A percentile compares a stretch with the other conserved stretches of the same genome.
These are phyloP conservation scores for Dendrolimus kikuchii DNA, from an alignment of 1,140 invertebrate species.

Conservation along the genomic window DNA sequence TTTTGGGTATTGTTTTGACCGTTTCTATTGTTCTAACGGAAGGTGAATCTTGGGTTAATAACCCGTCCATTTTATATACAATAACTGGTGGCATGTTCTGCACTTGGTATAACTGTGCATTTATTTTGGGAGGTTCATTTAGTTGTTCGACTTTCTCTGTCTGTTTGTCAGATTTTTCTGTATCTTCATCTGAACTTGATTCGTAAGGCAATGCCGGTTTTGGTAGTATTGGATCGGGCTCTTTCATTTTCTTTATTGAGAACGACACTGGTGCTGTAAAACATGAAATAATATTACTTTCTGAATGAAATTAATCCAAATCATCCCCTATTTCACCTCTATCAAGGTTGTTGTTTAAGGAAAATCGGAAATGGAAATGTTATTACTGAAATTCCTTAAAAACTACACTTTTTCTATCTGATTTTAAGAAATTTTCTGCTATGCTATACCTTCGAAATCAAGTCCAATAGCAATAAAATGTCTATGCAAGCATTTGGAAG, in stretches of 20 bases:
- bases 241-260: slow-evolving; percentile 86
- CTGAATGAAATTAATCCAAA: background rate
- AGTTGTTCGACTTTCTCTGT: slow-evolving; percentile 21
- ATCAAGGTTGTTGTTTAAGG: no score
- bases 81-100: slow-evolving; percentile 39
- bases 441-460: no score
- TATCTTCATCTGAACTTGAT: slow-evolving; percentile 79
- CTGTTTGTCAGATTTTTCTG: slow-evolving; percentile 38
- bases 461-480: no score
- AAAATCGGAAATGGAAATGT: no score
- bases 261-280: slow-evolving; percentile 81
- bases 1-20: slow-evolving; percentile 13
- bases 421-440: no score
- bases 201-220: slow-evolving; percentile 83
- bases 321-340: no score
- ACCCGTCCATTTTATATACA: slow-evolving; percentile 51
- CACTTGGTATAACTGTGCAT: slow-evolving; percentile 18
- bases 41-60: slow-evolving; percentile 26
- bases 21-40: slow-evolving; percentile 31
- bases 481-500: no score
- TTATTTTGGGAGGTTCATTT: slow-evolving; percentile 22
- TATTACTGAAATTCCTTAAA: no score
- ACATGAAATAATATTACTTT: slow-evolving; percentile 5
- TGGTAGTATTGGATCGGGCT: slow-evolving; percentile 77
- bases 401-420: no score